A percentile compares a stretch with the other conserved stretches of the same genome.
These are phyloP conservation scores for Galeopterus variegatus DNA, from an alignment of 2,113 vertebrate species.

Conservation along the genomic window DNA sequence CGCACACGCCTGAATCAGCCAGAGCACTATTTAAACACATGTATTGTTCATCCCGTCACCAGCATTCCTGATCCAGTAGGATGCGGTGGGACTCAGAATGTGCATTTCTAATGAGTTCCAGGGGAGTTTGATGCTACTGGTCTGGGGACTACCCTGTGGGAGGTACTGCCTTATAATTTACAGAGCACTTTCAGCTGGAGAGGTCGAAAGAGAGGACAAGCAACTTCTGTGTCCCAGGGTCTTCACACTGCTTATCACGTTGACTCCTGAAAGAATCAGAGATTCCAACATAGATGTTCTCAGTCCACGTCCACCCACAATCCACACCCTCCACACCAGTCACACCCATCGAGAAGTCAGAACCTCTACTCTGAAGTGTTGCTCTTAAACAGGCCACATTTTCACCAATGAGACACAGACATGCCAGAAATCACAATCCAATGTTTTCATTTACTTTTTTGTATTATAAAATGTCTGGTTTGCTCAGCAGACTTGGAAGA, in stretches of 20 bases:
- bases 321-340: neutral
- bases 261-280: neutral
- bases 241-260: fast-evolving
- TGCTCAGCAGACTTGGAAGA: neutral
- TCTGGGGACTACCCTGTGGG: neutral
- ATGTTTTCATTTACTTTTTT: neutral
- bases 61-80: neutral
- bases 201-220: neutral
- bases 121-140: neutral
- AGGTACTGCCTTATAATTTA: neutral
- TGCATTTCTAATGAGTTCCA: neutral
- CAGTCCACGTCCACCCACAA: neutral
- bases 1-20: neutral
- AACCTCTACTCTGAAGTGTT: neutral
- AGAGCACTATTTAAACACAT: neutral
- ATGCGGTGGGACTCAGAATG: neutral
- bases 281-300: fast-evolving
- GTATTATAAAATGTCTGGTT: neutral
- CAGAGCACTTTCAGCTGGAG: neutral
- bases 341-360: neutral
- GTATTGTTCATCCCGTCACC: neutral
- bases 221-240: neutral
- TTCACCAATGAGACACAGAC: neutral
- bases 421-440: neutral
- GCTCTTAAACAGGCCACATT: neutral